Evolutionary conservation across 2,888 invertebrate genomes (phyloP).

Genomic region (Dinocampus coccinellae): DNA sequence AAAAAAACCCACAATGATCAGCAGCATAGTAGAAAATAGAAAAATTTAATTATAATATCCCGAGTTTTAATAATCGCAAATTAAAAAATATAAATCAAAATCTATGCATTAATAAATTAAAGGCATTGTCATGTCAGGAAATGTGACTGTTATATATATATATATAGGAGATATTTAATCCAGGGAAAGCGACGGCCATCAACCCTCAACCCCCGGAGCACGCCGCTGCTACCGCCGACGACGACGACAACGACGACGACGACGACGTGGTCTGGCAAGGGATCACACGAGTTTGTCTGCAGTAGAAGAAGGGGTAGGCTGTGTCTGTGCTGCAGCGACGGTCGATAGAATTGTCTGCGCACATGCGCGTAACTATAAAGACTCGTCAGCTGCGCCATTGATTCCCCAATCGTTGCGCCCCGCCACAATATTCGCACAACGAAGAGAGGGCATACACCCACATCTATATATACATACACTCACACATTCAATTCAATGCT

Average conservation of each 20-base stretch:
- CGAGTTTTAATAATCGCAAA: too few species aligned
- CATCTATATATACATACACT: not conserved
- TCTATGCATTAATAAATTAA: not conserved
- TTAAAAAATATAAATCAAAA: not conserved
- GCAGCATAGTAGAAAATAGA: too few species aligned
- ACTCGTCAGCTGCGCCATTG: conserved; percentile 69
- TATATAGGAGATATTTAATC: not conserved
- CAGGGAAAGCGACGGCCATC: conserved; percentile 56
- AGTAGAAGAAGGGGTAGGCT: conserved; percentile 61
- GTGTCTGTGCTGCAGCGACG: conserved; percentile 65
- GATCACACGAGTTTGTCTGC: conserved; percentile 50
- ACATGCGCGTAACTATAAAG: conserved; percentile 59
- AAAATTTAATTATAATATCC: too few species aligned
- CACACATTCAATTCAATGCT: too few species aligned
- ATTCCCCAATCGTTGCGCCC: conserved; percentile 51
- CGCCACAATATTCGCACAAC: conserved; percentile 34
- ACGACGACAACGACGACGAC: conserved; percentile 33
- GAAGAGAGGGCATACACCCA: conserved; percentile 39
- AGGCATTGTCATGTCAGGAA: not conserved
- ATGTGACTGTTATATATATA: conserved; percentile 53
- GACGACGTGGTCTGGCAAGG: conserved; percentile 49
- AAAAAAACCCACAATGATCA: too few species aligned
- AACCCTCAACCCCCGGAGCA: conserved; percentile 38
- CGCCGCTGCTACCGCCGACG: conserved; percentile 44
- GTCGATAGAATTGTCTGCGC: conserved; percentile 69